Evolutionary conservation across 2,797 vertebrate genomes (phyloP), one percentile per base, ranked within the genome.

Genomic region (Gobio occitaniae): DNA sequence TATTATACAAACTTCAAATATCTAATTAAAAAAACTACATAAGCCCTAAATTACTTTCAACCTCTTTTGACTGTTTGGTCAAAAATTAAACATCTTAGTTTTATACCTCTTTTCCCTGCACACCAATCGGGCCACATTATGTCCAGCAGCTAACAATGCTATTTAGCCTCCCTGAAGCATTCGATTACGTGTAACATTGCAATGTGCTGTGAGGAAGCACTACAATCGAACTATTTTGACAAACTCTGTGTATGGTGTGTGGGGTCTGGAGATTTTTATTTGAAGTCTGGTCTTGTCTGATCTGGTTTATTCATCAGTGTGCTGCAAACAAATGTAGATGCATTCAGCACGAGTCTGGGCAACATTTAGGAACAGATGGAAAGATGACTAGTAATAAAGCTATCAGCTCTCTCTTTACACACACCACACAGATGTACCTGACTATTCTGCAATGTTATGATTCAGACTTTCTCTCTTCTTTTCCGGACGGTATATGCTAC

Each of bases 281-380:
- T 78, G 16, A 84, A 70, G 36, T 70, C 83, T 25, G 38, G 50
- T 84, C 75, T 70, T 78, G 75, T 69, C 83, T 56, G 74, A 78
- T 78, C 65, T 84, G 65, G 75, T 78, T 84, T 78, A 65, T 70
- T 61, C 52, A 70, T 84, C 65, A 84, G 38, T 69, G 50, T 69
- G 50, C 50, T 32, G 50, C 50, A 84, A 84, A 84, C 75, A 61
- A 78, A 78, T 56, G 75, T 68, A 70, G 66, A 79, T 84, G 68
- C 63, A 63, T 54, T 69, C 63, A 78, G 19, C 75, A 41, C 66
- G 61, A 83, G 47, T 77, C 82, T 78, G 76, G 65, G 19, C 44
- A 79, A 65, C 75, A 52, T 78, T 84, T 59, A 63, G 68, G 15
- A 72, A 61, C 56, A 36, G 68, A 79, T 79, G 76, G 68, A 84